Percentiles rank a stretch among this genome's conserved stretches.
Conservation (phyloP, 1,140 invertebrate species). For the Coptotermes formosanus region DNA sequence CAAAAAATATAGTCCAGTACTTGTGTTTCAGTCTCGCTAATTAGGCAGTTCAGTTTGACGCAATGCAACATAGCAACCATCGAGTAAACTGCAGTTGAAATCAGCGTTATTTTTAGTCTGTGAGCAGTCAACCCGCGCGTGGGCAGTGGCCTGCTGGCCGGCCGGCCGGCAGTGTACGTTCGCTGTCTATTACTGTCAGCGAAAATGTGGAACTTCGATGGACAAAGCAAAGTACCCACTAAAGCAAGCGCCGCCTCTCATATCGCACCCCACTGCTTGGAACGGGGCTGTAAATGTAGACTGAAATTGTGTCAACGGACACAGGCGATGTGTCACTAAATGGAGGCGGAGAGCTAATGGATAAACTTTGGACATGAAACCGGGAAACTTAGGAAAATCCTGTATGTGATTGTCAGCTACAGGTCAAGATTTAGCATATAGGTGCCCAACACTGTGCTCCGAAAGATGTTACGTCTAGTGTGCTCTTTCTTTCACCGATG, state of each 20-base stretch:
- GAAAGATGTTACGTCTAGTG: no score
- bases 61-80: neutral
- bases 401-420: no score
- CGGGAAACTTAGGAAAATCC: no score
- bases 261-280: neutral
- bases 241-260: neutral
- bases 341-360: no score
- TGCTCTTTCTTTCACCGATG: no score
- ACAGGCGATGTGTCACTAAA: no score
- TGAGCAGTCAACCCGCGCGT: neutral
- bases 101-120: slow-evolving; percentile 4
- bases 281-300: neutral
- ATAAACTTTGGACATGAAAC: no score
- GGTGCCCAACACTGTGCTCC: no score
- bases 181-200: neutral
- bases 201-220: neutral
- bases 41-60: neutral
- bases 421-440: no score
- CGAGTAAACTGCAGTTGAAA: neutral
- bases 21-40: neutral
- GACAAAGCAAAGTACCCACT: neutral
- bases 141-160: neutral
- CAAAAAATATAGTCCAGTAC: no score
- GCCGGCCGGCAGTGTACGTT: neutral
- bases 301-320: no score